A percentile compares a stretch with the other conserved stretches of the same genome.
Conservation (phyloP, 2,888 invertebrate species). For the Cataglyphis livida region DNA sequence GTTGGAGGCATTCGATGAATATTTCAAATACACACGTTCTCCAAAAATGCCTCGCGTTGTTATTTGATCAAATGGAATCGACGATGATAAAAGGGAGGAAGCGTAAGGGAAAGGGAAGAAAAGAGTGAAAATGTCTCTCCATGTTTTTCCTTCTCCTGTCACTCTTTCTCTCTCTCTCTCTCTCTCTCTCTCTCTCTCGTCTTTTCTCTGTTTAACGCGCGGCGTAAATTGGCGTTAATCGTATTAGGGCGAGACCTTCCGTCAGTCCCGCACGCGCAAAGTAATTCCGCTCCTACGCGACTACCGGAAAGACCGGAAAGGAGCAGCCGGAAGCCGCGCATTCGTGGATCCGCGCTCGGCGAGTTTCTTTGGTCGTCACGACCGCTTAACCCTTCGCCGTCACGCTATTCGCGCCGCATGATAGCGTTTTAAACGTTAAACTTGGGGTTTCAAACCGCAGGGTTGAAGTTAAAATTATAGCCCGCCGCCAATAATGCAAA, state of each 20-base stretch:
- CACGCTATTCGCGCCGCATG: constrained; percentile 8
- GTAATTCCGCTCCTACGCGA: constrained; percentile 45
- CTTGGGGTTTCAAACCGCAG: background rate
- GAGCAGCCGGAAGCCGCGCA: constrained; percentile 42
- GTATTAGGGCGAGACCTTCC: constrained; percentile 50
- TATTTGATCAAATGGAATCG: background rate
- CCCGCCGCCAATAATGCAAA: background rate
- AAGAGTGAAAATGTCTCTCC: constrained; percentile 2
- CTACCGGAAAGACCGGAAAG: constrained; percentile 46
- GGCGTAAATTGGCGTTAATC: constrained; percentile 53
- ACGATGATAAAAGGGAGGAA: background rate
- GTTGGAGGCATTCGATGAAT: background rate
- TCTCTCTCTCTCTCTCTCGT: background rate
- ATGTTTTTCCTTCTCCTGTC: background rate
- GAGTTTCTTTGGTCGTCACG: constrained; percentile 37
- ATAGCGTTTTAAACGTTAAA: constrained; percentile 25
- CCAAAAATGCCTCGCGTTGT: background rate
- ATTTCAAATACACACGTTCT: background rate
- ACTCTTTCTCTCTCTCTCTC: background rate
- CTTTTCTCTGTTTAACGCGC: constrained; percentile 5
- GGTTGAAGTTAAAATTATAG: background rate
- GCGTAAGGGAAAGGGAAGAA: background rate
- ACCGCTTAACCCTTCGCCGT: constrained; percentile 40
- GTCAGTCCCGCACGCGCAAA: constrained; percentile 39
- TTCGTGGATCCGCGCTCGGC: constrained; percentile 31